Percentiles rank a stretch among this genome's conserved stretches.
Evolutionary conservation across 2,113 vertebrate species (phyloP).

Genomic region (Nannospalax galili): DNA sequence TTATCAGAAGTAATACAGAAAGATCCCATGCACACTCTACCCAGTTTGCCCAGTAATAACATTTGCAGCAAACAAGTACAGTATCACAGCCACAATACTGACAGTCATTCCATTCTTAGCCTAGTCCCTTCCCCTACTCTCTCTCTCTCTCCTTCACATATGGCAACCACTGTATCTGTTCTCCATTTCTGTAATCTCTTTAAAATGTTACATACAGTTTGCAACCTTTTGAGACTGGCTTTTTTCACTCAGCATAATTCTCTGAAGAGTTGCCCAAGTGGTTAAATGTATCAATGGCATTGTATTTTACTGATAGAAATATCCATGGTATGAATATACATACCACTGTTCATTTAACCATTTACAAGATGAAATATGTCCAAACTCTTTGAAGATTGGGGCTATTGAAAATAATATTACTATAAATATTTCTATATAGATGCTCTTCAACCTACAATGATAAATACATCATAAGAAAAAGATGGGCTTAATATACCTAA

Average conservation of each 20-base stretch:
- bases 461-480: not conserved
- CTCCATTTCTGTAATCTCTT: slow-evolving; percentile 12
- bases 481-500: not conserved
- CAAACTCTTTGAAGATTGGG: not conserved
- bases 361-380: not conserved
- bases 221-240: not conserved
- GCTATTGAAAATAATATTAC: not conserved
- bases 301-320: not conserved
- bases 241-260: not conserved
- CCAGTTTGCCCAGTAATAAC: not conserved
- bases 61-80: not conserved
- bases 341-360: not conserved
- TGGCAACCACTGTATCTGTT: not conserved
- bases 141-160: not conserved
- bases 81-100: not conserved
- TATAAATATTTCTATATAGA: not conserved
- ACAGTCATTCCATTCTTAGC: not conserved
- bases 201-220: not conserved
- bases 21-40: not conserved
- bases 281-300: not conserved
- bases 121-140: too few species aligned
- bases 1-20: not conserved
- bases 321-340: too few species aligned
- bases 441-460: not conserved
- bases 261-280: not conserved